Percentiles rank a stretch among this genome's conserved stretches.
phyloP scores from a whole-genome alignment of 2,888 invertebrate species.

The Drosophila hamatofila region DNA sequence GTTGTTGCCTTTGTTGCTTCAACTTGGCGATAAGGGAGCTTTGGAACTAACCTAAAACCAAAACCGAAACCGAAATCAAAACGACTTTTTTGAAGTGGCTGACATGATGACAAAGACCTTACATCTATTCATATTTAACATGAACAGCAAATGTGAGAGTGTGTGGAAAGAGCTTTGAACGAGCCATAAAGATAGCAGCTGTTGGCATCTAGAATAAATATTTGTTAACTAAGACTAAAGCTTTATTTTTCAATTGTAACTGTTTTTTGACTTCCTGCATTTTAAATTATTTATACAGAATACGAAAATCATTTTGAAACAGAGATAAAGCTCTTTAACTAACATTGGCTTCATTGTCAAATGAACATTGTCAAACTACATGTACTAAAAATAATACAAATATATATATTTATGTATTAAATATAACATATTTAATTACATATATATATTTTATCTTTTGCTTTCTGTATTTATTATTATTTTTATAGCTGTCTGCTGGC shows the following conservation, averaged over 20 bases:
- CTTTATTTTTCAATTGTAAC: not conserved
- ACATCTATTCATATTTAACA: slow-evolving; percentile 2
- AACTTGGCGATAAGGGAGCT: slow-evolving; percentile 29
- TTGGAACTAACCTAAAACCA: not conserved
- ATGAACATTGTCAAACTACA: no score
- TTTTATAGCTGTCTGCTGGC: slow-evolving; percentile 61
- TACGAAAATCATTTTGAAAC: not conserved
- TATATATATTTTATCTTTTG: not conserved
- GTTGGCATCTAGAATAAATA: slow-evolving; percentile 5
- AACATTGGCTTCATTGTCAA: no score
- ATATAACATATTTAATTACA: slow-evolving; percentile 6
- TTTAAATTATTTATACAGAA: not conserved
- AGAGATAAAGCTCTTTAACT: not conserved
- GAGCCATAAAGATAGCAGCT: slow-evolving; percentile 7
- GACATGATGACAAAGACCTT: slow-evolving; percentile 15
- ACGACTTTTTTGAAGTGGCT: not conserved
- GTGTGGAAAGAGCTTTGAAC: not conserved
- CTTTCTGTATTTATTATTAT: slow-evolving; percentile 8
- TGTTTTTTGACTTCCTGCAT: not conserved
- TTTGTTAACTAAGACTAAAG: not conserved
- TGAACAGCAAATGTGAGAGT: not conserved
- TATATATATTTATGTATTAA: not conserved
- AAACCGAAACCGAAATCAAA: not conserved
- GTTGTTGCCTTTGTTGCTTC: slow-evolving; percentile 19
- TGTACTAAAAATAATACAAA: not conserved